A percentile compares a stretch with the other conserved stretches of the same genome.
These are phyloP conservation scores for Gambelia wislizenii DNA, from an alignment of 2,797 vertebrate species.

Conservation along the genomic window DNA sequence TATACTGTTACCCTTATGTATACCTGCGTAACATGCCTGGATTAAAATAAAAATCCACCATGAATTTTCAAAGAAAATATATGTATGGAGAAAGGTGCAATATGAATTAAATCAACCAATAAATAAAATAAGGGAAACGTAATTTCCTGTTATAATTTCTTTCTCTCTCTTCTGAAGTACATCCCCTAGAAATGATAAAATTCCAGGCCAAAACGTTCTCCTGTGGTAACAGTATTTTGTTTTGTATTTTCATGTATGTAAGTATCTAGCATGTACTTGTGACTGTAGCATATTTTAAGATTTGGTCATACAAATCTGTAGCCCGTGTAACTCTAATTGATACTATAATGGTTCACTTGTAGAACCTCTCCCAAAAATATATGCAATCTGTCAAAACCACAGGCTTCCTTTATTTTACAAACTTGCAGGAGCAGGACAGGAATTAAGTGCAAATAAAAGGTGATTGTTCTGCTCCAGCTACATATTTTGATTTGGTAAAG, in stretches of 20 bases:
- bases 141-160: neutral
- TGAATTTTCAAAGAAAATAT: neutral
- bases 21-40: neutral
- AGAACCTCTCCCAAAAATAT: neutral
- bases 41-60: neutral
- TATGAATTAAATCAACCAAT: no score
- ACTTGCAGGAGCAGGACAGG: neutral
- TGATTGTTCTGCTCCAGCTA: slow-evolving; percentile 19
- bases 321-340: neutral
- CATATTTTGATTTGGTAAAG: neutral
- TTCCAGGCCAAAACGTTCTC: neutral
- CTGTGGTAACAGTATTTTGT: neutral
- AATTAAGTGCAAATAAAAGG: neutral
- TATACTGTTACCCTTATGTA: neutral
- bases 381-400: neutral
- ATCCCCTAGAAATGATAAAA: neutral
- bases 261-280: neutral
- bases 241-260: neutral
- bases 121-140: neutral
- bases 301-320: slow-evolving; percentile 3
- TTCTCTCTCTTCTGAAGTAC: neutral
- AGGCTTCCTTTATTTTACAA: neutral
- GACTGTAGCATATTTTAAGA: neutral
- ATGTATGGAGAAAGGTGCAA: no score
- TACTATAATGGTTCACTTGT: slow-evolving; percentile 5